Evolutionary conservation across 2,797 vertebrate genomes (phyloP).

Genomic region (Microctenopoma steveboyesi): DNA sequence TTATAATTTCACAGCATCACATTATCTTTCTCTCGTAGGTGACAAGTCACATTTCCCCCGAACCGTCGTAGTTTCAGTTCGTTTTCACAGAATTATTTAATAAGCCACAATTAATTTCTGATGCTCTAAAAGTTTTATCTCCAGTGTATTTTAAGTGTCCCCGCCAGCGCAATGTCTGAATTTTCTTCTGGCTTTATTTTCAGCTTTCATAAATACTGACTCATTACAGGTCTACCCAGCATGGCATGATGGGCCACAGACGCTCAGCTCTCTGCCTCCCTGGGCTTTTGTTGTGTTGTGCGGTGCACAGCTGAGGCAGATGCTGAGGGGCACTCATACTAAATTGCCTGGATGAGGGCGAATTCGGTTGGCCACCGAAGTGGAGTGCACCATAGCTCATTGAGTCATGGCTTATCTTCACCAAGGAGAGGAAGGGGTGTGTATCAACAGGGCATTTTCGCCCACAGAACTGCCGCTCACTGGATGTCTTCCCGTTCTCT

Average conservation of each 20-base stretch:
- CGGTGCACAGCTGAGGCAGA: conserved; percentile 77
- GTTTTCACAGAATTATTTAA: conserved; percentile 26
- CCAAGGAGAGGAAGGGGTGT: conserved; percentile 46
- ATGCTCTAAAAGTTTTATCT: conserved; percentile 10
- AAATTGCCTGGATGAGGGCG: conserved; percentile 80
- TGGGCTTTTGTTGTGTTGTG: conserved; percentile 77
- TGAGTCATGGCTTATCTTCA: conserved; percentile 68
- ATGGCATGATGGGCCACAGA: conserved; percentile 74
- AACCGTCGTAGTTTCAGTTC: not conserved
- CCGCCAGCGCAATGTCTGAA: conserved; percentile 45
- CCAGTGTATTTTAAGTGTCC: conserved; percentile 47
- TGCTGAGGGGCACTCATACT: conserved; percentile 78
- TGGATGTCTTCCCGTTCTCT: too few species aligned
- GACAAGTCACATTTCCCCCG: conserved; percentile 30
- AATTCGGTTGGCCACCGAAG: conserved; percentile 71
- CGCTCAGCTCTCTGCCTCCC: conserved; percentile 62
- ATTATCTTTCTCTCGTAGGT: conserved; percentile 5
- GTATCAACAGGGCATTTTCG: too few species aligned
- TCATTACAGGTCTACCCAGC: conserved; percentile 74
- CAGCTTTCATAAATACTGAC: conserved; percentile 75
- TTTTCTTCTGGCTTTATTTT: conserved; percentile 60
- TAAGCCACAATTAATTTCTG: conserved; percentile 20
- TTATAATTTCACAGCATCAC: conserved; percentile 40
- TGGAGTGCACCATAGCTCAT: conserved; percentile 65
- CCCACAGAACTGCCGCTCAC: too few species aligned